Evolutionary conservation across 2,113 vertebrate genomes (phyloP), one percentile per base, ranked within the genome.

Genomic region (Orthochromis indermauri): DNA sequence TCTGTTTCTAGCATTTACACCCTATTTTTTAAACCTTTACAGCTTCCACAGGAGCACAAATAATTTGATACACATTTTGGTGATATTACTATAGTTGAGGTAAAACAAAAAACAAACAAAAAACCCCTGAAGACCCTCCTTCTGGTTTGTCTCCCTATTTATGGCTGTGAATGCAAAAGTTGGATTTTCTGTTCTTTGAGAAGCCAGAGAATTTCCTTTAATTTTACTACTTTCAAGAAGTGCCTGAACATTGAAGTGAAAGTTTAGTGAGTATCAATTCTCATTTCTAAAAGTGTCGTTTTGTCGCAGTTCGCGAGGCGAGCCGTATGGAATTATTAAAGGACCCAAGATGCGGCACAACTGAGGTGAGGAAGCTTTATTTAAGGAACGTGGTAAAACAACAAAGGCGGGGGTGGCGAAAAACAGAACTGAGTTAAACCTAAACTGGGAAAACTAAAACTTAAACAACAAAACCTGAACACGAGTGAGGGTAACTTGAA

Each of bases 81-180:
- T 71, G 66, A 71, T 16, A 3, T 45, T 0, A 45, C n/a, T 42
- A 26, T 21, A 45, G 21, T 40, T 24, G 8, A 19, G 31, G 4
- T 35, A 66, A 35, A n/a, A 1, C n/a, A 9, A 26, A 42, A 26
- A 28, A 63, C 17, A 40, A 68, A 40, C 8, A 42, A 45, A 73
- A 37, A 10, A 0, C 0, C 1, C 6, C 14, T 31, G 24, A 28
- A 49, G 16, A 49, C n/a, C n/a, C n/a, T n/a, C n/a, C n/a, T 49
- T 49, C 42, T 24, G 42, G 14, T 28, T 76, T 47, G 40, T 28
- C 16, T 76, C 21, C 1, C 0, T 66, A n/a, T 35, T 66, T 66
- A 31, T 8, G 16, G 0, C 1, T 0, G 16, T 47, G 10, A 49
- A 76, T 28, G 16, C 24, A 76, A 76, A 19, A 49, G 19, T 17